phyloP scores from a whole-genome alignment of 2,888 invertebrate species.

The Erpobdella octoculata region DNA sequence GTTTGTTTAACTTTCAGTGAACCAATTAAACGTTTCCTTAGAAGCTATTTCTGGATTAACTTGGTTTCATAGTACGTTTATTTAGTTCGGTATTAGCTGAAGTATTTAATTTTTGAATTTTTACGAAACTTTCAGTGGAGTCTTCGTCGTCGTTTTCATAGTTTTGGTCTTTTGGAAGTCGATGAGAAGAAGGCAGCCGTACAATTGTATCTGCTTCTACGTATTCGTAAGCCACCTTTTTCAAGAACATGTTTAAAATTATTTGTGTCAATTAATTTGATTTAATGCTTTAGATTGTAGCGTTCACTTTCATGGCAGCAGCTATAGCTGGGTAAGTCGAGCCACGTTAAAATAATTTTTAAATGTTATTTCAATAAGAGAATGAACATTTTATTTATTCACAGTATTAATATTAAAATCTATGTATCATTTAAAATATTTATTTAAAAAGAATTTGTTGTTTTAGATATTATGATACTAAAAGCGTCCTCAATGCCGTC shows the following conservation, averaged over 20 bases:
- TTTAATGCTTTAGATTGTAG: constrained; percentile 37
- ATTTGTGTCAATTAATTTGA: not conserved
- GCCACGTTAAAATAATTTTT: too few species aligned
- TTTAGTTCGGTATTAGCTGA: too few species aligned
- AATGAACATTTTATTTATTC: too few species aligned
- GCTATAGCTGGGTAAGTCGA: constrained; percentile 38
- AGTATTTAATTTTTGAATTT: too few species aligned
- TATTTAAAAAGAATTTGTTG: too few species aligned
- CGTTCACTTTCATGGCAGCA: constrained; percentile 39
- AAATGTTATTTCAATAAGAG: too few species aligned
- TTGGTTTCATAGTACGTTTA: too few species aligned
- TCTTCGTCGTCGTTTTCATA: constrained; percentile 54
- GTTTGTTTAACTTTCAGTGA: too few species aligned
- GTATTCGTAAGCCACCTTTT: constrained; percentile 46
- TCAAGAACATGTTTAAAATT: not conserved
- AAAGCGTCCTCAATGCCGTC: constrained; percentile 56
- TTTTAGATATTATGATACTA: constrained; percentile 53
- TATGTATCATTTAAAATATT: too few species aligned
- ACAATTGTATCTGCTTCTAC: constrained; percentile 52
- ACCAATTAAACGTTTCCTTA: too few species aligned
- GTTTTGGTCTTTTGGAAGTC: constrained; percentile 53
- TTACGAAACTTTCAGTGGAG: constrained; percentile 46
- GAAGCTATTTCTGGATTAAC: too few species aligned
- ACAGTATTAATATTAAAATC: too few species aligned
- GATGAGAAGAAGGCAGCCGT: constrained; percentile 52